Percentiles rank a stretch among this genome's conserved stretches.
Conservation (phyloP, 1,140 invertebrate species). For the Orius insidiosus region DNA sequence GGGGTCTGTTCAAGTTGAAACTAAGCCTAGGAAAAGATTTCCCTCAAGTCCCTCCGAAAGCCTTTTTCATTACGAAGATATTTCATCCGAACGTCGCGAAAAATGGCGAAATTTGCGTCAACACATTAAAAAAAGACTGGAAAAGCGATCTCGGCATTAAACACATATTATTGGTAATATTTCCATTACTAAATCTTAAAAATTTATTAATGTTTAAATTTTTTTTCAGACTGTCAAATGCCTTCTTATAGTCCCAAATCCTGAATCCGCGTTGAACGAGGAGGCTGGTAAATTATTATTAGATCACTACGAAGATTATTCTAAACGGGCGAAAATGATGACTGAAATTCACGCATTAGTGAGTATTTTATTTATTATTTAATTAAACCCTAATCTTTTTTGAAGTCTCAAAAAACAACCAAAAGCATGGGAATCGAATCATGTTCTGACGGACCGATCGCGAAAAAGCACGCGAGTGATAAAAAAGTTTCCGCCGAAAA, state of each 20-base stretch:
- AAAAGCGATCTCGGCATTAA: constrained; percentile 88
- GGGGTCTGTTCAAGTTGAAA: constrained; percentile 76
- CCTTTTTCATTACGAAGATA: constrained; percentile 89
- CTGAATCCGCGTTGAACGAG: constrained; percentile 85
- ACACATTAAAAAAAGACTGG: constrained; percentile 95
- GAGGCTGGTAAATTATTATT: constrained; percentile 81
- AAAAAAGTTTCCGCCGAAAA: constrained; percentile 62
- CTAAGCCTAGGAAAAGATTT: constrained; percentile 83
- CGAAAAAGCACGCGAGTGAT: constrained; percentile 69
- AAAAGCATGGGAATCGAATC: constrained; percentile 27
- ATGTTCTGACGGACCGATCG: constrained; percentile 45
- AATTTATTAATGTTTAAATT: constrained; percentile 10
- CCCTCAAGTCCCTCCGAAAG: constrained; percentile 82
- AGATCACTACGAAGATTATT: constrained; percentile 84
- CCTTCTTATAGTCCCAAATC: constrained; percentile 82
- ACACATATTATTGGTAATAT: constrained; percentile 72
- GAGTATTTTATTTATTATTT: constrained; percentile 18
- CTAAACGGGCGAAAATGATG: constrained; percentile 77
- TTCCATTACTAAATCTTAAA: constrained; percentile 1
- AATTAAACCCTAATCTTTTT: constrained; percentile 12
- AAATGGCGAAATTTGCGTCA: constrained; percentile 93
- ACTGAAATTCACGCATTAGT: constrained; percentile 82
- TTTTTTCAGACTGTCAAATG: constrained; percentile 70
- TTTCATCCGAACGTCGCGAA: constrained; percentile 93
- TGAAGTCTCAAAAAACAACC: constrained; percentile 27